phyloP scores from a whole-genome alignment of 1,140 invertebrate genomes.

The Cotesia vestalis region DNA sequence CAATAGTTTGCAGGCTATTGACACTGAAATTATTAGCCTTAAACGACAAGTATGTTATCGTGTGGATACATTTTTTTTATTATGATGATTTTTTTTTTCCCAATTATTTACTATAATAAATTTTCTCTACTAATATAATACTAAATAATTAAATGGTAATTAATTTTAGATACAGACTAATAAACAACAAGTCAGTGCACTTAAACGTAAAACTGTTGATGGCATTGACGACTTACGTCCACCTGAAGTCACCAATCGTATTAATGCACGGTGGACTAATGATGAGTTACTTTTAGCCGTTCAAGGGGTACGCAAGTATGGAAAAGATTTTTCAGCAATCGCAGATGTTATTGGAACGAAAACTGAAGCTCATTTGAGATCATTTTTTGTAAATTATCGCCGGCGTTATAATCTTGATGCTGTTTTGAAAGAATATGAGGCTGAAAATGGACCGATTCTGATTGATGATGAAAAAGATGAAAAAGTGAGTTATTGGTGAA shows the following conservation, averaged over 20 bases:
- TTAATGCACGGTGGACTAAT: constrained; percentile 91
- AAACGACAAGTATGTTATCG: constrained; percentile 89
- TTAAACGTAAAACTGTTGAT: constrained; percentile 79
- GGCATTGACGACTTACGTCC: constrained; percentile 80
- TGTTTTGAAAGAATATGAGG: constrained; percentile 88
- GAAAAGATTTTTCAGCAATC: constrained; percentile 95
- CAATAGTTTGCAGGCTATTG: constrained; percentile 87
- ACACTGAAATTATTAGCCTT: constrained; percentile 90
- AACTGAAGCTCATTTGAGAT: constrained; percentile 89
- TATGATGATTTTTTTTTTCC: constrained; percentile 37
- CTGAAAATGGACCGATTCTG: constrained; percentile 73
- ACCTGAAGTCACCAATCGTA: constrained; percentile 73
- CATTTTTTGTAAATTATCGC: constrained; percentile 91
- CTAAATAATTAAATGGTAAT: constrained; percentile 19
- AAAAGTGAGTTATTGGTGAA: constrained; percentile 52
- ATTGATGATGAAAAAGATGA: constrained; percentile 69
- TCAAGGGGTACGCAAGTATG: constrained; percentile 92
- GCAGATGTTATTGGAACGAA: constrained; percentile 95
- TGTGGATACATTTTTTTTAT: constrained; percentile 64
- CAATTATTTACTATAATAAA: constrained; percentile 35
- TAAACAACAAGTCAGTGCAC: constrained; percentile 88
- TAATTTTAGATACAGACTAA: constrained; percentile 84
- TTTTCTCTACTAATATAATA: neutral
- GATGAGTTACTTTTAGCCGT: constrained; percentile 92
- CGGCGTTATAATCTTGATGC: constrained; percentile 90